Evolutionary conservation across 1,140 invertebrate species (phyloP).

Genomic region (Oryzaephilus surinamensis): DNA sequence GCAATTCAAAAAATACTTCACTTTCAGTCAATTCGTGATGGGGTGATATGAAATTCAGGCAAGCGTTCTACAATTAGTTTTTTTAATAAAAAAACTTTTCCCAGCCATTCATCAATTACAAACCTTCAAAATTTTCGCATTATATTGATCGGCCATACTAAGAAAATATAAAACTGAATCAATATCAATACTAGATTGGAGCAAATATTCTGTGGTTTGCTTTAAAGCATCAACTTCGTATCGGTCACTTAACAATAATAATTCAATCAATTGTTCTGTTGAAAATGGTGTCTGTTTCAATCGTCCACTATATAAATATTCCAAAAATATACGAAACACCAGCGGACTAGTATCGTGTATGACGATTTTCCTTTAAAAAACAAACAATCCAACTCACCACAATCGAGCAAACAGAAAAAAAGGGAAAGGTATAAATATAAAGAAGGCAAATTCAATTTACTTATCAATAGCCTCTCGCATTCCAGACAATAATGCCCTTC

Average conservation of each 20-base stretch:
- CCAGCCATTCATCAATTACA: too few species aligned
- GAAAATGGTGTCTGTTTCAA: conserved; percentile 39
- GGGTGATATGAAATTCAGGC: conserved; percentile 43
- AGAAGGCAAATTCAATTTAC: conserved; percentile 31
- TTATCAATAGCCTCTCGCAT: conserved; percentile 62
- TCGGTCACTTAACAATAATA: conserved; percentile 48
- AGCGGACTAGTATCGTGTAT: conserved; percentile 53
- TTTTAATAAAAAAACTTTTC: background rate
- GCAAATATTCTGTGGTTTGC: conserved; percentile 48
- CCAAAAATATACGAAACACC: conserved; percentile 50
- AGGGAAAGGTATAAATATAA: too few species aligned
- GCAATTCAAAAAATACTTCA: conserved; percentile 53
- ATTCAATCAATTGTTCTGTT: conserved; percentile 51
- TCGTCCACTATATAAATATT: conserved; percentile 54
- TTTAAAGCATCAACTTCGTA: conserved; percentile 48
- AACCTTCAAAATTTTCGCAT: conserved; percentile 48
- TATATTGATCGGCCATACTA: conserved; percentile 55
- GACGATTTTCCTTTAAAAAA: conserved; percentile 47
- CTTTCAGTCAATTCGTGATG: conserved; percentile 47
- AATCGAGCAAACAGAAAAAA: background rate
- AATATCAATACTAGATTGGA: conserved; percentile 48
- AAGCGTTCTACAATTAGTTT: conserved; percentile 20
- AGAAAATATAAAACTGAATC: conserved; percentile 54
- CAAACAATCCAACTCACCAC: background rate
- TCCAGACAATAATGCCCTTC: conserved; percentile 54